Base-by-base conservation (phyloP, 2,113 vertebrate genomes). In the Epinephelus lanceolatus region DNA sequence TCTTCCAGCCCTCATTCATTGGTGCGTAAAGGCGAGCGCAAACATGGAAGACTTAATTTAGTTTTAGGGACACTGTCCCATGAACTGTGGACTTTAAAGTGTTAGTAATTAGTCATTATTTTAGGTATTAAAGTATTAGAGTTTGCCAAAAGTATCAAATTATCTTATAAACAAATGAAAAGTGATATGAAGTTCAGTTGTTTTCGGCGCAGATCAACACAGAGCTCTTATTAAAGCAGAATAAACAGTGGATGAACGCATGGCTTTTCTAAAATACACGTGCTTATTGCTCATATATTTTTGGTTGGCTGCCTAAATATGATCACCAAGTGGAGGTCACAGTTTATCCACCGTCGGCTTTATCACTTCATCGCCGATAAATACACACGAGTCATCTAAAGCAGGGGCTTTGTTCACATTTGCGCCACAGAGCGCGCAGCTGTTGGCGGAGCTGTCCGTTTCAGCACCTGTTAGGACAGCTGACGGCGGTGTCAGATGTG, bases 1-100 rank as follows among this genome's bases (percentile, higher is more conserved):
- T 99, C 78, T 98, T 99, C 95, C 98, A 98, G 90, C 98, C 98
- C 4, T 99, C 98, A 3, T 99, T 99, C 91, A 98, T 99, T n/a
- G 97, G 98, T 99, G 94, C 92, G 96, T 94, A 56, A 86, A 68
- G 3, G 49, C 23, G 15, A 19, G 57, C 13, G 19, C 5, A 57
- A 9, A 65, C 27, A 59, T 30, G 0, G 3, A 25, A 42, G 18
- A 30, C 62, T 51, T 42, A 1, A 57, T 62, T 73, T 60, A 47
- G 3, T 21, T 80, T 7, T 21, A 51, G 13, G 55, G 19, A 80
- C 52, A 74, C 15, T 69, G 18, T 37, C 25, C n/a, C 18, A 45
- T 49, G 4, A 52, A 13, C 10, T 62, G 2, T 18, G 42, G 10
- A 19, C 65, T 27, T 53, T 25, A 23, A 49, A 1, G 12, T 68